Conservation (phyloP, 2,888 invertebrate species). For the Brachypterus glaber region DNA sequence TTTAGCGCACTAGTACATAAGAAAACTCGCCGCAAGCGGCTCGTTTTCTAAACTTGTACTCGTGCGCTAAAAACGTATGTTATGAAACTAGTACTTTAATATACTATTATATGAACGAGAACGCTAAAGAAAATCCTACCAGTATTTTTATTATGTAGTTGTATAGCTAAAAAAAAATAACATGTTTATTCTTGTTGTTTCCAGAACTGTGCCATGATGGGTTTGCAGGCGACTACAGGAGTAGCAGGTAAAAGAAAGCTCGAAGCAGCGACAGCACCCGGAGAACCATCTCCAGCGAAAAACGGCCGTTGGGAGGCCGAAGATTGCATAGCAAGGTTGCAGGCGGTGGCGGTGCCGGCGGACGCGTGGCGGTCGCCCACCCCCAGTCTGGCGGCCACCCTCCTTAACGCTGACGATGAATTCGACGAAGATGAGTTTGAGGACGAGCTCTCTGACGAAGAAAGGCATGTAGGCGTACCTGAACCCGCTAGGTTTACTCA, state of each 20-base stretch:
- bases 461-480: conserved; percentile 46
- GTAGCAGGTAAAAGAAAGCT: conserved; percentile 50
- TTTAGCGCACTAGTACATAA: no score
- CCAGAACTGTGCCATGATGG: conserved; percentile 62
- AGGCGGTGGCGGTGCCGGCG: conserved; percentile 60
- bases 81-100: no score
- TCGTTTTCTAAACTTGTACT: no score
- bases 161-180: no score
- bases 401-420: conserved; percentile 38
- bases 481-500: conserved; percentile 32
- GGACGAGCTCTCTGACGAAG: conserved; percentile 48
- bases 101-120: no score
- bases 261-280: conserved; percentile 37
- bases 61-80: no score
- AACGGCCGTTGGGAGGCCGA: conserved; percentile 48
- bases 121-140: no score
- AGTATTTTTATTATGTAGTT: no score
- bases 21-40: no score
- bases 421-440: conserved; percentile 56
- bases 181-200: conserved; percentile 15
- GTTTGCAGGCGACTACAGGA: conserved; percentile 63
- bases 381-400: conserved; percentile 37
- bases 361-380: conserved; percentile 47
- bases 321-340: conserved; percentile 56
- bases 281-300: conserved; percentile 45